Conservation (phyloP, 2,888 invertebrate genomes). For the Barypeithes pellucidus region DNA sequence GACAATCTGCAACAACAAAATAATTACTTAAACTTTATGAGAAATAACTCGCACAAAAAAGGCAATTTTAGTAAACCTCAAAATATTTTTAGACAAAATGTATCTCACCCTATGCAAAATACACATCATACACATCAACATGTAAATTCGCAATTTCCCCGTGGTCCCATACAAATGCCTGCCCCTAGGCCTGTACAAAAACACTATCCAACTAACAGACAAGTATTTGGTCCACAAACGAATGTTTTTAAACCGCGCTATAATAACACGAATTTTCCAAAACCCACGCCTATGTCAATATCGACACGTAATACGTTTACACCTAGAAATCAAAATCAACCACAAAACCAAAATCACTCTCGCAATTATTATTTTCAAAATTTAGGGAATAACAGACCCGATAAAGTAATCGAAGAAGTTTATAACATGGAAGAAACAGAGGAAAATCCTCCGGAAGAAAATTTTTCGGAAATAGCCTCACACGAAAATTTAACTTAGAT, state of each 20-base stretch:
- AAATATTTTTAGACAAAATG: neutral
- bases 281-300: neutral
- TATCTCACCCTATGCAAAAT: neutral
- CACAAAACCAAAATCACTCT: neutral
- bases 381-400: neutral
- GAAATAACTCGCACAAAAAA: conserved; percentile 6
- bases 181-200: neutral
- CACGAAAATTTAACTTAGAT: neutral
- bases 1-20: conserved; percentile 8
- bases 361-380: neutral
- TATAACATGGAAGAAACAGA: neutral
- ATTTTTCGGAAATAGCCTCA: conserved; percentile 10
- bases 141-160: conserved; percentile 1
- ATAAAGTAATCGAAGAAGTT: conserved; percentile 9
- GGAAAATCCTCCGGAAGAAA: neutral
- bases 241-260: conserved; percentile 7
- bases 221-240: conserved; percentile 3
- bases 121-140: neutral
- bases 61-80: neutral
- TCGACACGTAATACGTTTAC: neutral
- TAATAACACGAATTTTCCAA: conserved; percentile 8
- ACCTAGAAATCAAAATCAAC: neutral
- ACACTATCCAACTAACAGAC: conserved; percentile 4
- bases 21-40: conserved; percentile 8
- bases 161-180: neutral